Base-by-base conservation (phyloP, 2,888 invertebrate species). In the Pristionchus maxplancki region DNA sequence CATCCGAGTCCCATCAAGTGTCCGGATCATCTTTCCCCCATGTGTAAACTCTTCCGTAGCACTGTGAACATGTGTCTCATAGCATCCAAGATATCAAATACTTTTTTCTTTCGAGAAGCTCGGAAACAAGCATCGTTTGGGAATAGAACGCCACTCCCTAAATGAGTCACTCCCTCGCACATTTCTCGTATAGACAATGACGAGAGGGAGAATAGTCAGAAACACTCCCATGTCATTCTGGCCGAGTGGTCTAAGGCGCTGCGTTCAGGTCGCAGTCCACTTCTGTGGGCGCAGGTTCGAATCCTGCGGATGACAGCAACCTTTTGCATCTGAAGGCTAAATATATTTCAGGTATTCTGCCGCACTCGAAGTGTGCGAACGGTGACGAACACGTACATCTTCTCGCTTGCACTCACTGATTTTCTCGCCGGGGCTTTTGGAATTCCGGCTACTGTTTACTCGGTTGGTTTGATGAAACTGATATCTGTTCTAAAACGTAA, bases 191-290 rank as follows among this genome's bases (percentile, higher is more conserved):
- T 20, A 20, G 37, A 37, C 71, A 71, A 5, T 71, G 71, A n/a
- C 1, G 20, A 24, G 24, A 40, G 71, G 24, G 78, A 24, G 6
- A n/a, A 78, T 44, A 78, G 24, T 1, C 44, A 13, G 9, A 15
- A 6, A 2, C 4, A 28, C 8, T 6, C 13, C 9, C 58, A 88
- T 89, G 90, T 90, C 91, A 90, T 91, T 91, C 92, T 93, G 93
- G 93, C 93, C 93, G 93, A 97, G 97, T 96, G 97, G 97, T 97
- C 97, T 97, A 97, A 97, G 97, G 97, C 97, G 97, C 96, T 95
- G 96, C 96, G 96, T 96, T 96, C 96, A 96, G 96, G 96, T 96
- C 96, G 96, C 96, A 97, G 97, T 97, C 97, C 91, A 91, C 92
- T 92, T 91, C 91, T 91, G 92, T 91, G 91, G 91, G 92, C 92